Evolutionary conservation across 2,797 vertebrate species (phyloP).

Genomic region (Sparidentex hasta): DNA sequence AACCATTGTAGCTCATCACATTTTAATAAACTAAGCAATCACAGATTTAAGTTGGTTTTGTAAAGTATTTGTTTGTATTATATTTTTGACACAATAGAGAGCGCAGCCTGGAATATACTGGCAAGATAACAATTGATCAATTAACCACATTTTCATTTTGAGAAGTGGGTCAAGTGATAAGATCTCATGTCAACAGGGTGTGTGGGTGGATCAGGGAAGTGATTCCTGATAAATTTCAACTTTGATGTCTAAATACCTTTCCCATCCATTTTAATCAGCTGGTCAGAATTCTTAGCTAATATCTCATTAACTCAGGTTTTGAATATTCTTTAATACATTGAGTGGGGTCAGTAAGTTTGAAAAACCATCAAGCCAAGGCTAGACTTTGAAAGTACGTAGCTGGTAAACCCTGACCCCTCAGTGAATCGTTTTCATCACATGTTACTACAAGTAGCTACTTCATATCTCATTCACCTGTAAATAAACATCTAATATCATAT

Average conservation of each 20-base stretch:
- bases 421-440: too few relatives aligned
- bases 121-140: not conserved
- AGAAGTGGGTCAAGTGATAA: too few relatives aligned
- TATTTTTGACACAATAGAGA: not conserved
- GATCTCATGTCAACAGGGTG: not conserved
- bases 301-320: slow-evolving; percentile 22
- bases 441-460: too few relatives aligned
- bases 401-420: too few relatives aligned
- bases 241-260: not conserved
- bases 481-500: too few relatives aligned
- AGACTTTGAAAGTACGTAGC: too few relatives aligned
- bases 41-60: not conserved
- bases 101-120: not conserved
- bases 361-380: too few relatives aligned
- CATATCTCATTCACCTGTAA: too few relatives aligned
- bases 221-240: not conserved
- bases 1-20: not conserved
- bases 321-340: slow-evolving; percentile 10
- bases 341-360: not conserved
- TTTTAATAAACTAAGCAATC: not conserved
- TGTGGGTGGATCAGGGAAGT: not conserved
- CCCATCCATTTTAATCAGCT: not conserved
- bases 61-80: not conserved
- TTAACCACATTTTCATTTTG: not conserved
- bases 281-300: slow-evolving; percentile 12